phyloP scores from a whole-genome alignment of 2,797 vertebrate genomes.

The Rhodeus uyekii region DNA sequence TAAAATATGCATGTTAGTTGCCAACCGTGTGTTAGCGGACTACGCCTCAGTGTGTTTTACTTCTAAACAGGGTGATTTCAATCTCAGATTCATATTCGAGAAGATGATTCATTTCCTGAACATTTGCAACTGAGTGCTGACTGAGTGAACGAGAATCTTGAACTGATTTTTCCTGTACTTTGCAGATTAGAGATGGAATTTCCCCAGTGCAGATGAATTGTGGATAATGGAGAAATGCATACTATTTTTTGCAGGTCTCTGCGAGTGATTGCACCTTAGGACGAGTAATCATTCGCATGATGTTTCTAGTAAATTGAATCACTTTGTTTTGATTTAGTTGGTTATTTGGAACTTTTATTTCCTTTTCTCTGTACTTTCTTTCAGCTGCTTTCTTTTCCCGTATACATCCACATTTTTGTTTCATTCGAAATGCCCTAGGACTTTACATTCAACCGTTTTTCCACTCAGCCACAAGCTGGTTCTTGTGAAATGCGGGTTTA shows the following conservation, averaged over 20 bases:
- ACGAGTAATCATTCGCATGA: constrained; percentile 56
- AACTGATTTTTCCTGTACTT: background rate
- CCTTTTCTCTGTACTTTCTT: background rate
- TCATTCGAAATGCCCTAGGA: constrained; percentile 1
- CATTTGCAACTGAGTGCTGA: background rate
- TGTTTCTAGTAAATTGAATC: constrained; percentile 69
- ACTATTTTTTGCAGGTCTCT: background rate
- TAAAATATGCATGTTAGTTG: background rate
- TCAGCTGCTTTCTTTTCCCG: background rate
- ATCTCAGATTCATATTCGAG: background rate
- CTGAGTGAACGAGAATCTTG: background rate
- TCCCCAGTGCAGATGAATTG: background rate
- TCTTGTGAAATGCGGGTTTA: constrained; percentile 46
- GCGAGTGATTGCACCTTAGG: background rate
- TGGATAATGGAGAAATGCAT: constrained; percentile 12
- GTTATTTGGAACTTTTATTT: constrained; percentile 58
- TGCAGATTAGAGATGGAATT: constrained; percentile 5
- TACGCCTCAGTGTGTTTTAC: background rate
- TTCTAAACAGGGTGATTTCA: background rate
- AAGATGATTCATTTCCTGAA: constrained; percentile 35
- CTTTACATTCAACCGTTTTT: background rate
- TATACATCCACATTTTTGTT: background rate
- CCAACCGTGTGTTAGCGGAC: background rate
- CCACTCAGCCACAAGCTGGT: constrained; percentile 22
- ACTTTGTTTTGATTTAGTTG: constrained; percentile 64